phyloP scores from a whole-genome alignment of 2,113 vertebrate species.

The Eurystomus gularis region DNA sequence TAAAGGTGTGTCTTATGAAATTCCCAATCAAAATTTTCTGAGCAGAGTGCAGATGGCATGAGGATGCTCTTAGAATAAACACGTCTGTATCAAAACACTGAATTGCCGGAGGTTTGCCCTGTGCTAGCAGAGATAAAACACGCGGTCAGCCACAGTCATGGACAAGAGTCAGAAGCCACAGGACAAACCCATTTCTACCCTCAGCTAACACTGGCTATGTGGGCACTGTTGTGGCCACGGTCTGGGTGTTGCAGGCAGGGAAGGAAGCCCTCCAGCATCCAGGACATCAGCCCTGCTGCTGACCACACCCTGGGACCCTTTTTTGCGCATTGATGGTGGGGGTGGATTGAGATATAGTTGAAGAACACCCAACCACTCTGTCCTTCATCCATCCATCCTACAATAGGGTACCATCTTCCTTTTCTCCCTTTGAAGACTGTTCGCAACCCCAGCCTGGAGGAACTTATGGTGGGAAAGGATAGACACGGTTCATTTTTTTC shows the following conservation, averaged over 20 bases:
- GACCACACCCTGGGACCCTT: neutral
- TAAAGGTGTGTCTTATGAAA: constrained; percentile 28
- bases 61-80: neutral
- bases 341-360: neutral
- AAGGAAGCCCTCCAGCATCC: neutral
- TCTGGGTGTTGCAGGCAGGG: neutral
- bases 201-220: neutral
- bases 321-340: rapidly evolving
- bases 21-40: neutral
- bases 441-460: neutral
- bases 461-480: neutral
- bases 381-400: neutral
- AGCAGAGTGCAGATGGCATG: neutral
- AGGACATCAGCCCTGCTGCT: neutral
- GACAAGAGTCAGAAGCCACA: neutral
- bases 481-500: neutral
- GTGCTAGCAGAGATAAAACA: neutral
- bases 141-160: neutral
- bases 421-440: neutral
- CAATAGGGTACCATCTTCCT: neutral
- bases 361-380: neutral
- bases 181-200: neutral
- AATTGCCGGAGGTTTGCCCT: neutral
- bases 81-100: neutral
- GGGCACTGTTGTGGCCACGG: rapidly evolving